Evolutionary conservation across 2,888 invertebrate species (phyloP), one percentile per base, ranked within the genome.

Genomic region (Xiphydria camelus): DNA sequence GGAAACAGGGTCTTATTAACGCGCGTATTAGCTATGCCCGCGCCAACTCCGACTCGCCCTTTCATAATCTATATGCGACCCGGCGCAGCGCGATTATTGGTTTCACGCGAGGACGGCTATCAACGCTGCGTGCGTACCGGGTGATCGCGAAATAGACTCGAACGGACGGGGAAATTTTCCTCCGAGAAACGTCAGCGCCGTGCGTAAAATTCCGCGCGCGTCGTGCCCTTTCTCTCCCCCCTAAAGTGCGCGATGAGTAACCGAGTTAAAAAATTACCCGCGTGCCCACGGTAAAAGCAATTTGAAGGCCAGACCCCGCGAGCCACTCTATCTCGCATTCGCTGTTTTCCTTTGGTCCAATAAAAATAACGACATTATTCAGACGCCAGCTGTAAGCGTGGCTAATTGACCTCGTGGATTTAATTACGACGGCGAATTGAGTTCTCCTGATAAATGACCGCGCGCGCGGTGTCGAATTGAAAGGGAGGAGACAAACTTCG

Each of bases 1-100:
- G 34, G 51, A 45, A n/a, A 48, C 51, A 57, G 56, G 59, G 64
- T 68, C 68, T 70, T 68, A 69, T 70, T 70, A 70, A 65, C 61
- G 62, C 57, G 59, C 59, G 65, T 64, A 70, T 70, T 70, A 68
- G 63, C 65, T 62, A 61, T 64, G 63, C 66, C 19, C 34, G 34
- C 34, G 15, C 34, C 17, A 34, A 19, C 34, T 34, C 15, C 61
- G 61, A 64, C 63, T 69, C 67, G 64, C 64, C 67, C 69, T 67
- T 66, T 63, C n/a, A n/a, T 67, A 66, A 68, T 69, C 66, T 68
- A 64, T 66, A 64, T 57, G 59, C 63, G 59, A 60, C 61, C 57
- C 59, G 34, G 18, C 51, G 57, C 62, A 59, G 53, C 59, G 59
- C 64, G 66, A 72, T 70, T 69, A 71, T 71, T 66, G 68, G 70